These are phyloP conservation scores for Eurystomus glaucurus DNA, from an alignment of 2,797 vertebrate species.

Conservation along the genomic window DNA sequence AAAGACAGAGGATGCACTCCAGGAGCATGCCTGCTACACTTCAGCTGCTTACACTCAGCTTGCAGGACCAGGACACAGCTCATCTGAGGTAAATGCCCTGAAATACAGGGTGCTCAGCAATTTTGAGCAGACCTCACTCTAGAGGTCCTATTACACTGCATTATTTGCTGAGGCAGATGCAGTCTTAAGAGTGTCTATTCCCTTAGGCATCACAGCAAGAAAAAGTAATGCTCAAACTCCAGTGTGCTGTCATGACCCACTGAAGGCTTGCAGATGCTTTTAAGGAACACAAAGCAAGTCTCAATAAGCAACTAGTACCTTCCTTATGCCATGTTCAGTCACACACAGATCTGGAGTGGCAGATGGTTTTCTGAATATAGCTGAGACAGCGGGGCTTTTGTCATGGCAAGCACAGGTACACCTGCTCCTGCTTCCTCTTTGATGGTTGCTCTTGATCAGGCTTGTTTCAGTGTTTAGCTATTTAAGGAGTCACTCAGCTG, in stretches of 20 bases:
- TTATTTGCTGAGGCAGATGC: neutral
- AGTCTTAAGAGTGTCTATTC: neutral
- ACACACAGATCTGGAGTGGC: neutral
- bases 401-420: neutral
- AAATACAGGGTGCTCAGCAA: neutral
- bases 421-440: constrained; percentile 11
- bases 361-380: constrained; percentile 30
- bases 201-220: neutral
- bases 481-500: neutral
- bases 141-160: neutral
- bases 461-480: neutral
- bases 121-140: neutral
- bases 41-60: neutral
- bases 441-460: constrained; percentile 25
- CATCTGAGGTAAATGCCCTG: neutral
- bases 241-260: neutral
- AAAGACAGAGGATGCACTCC: neutral
- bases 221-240: neutral
- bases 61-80: neutral
- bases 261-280: neutral
- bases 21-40: neutral
- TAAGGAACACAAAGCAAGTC: neutral
- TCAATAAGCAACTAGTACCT: neutral
- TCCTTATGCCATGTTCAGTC: neutral
- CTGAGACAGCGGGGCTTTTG: neutral